Evolutionary conservation across 1,140 invertebrate genomes (phyloP), one percentile per base, ranked within the genome.

Genomic region (Drosophila albomicans): DNA sequence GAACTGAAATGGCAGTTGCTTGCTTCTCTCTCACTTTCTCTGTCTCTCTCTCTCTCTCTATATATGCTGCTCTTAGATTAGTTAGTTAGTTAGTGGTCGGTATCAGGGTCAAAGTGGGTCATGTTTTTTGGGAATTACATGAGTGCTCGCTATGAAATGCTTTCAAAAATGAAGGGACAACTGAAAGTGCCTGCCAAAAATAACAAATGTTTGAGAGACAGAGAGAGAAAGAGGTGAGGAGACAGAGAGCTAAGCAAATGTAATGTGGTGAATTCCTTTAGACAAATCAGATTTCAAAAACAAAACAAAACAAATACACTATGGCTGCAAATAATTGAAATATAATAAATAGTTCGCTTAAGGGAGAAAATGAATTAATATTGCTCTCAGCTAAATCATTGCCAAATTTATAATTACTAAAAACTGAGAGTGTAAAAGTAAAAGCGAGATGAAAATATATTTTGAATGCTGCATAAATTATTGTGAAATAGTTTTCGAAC

Each of bases 1-100:
- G 56, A 71, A 75, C 61, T 72, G 75, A 51, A 64, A 74, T 81
- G 79, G 57, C 73, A 74, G 61, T 71, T 72, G 61, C 77, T 57
- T 20, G 11, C 32, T 6, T 56, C 52, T 56, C 15, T 30, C 13
- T 5, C 13, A 1, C 32, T 35, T 4, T 1, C 51, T 13, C 28
- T 32, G 30, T 15, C 28, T 32, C 51, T 15, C 48, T 15, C 51
- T 35, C 30, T 54, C n/a, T 54, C 30, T 35, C 32, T 41, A 15
- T 38, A 1, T 13, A n/a, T 35, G 30, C 6, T 8, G 25, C 49
- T 25, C 46, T 62, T 69, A 61, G 66, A 70, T 70, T 75, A 75
- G 65, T 75, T 52, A 75, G 72, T 56, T 65, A 35, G 71, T 74
- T 68, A 59, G 70, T 66, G 56, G 13, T 32, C 51, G n/a, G 11